Evolutionary conservation across 2,113 vertebrate genomes (phyloP).

Genomic region (Maylandia zebra): DNA sequence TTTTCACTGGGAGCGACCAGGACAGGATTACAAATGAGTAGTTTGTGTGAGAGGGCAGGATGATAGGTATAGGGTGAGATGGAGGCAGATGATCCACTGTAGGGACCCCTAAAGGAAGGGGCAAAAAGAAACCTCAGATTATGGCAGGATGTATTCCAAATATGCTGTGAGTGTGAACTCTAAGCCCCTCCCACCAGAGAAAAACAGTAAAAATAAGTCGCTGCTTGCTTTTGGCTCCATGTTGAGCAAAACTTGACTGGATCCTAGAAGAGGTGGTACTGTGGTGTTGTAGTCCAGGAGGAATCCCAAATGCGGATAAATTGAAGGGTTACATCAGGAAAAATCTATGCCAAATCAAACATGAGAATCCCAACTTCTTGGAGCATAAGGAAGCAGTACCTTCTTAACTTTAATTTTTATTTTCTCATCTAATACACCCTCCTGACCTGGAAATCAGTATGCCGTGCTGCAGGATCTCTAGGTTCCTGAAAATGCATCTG

Average conservation of each 20-base stretch:
- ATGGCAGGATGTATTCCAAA: background rate
- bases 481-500: background rate
- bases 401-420: background rate
- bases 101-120: background rate
- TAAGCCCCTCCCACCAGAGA: background rate
- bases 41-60: background rate
- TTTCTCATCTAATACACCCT: background rate
- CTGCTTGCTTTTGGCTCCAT: background rate
- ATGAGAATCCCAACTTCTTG: background rate
- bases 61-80: background rate
- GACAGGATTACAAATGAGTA: background rate
- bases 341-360: background rate
- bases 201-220: background rate
- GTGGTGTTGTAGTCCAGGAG: background rate
- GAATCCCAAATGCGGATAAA: accelerated
- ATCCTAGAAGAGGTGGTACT: background rate
- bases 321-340: background rate
- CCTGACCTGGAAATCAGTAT: background rate
- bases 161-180: background rate
- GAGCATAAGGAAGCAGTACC: background rate
- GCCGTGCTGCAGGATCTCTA: accelerated
- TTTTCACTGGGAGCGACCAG: background rate
- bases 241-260: background rate
- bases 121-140: background rate
- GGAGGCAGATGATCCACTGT: background rate